These are phyloP conservation scores for Crotophaga sulcirostris DNA, from an alignment of 2,113 vertebrate species.

Conservation along the genomic window DNA sequence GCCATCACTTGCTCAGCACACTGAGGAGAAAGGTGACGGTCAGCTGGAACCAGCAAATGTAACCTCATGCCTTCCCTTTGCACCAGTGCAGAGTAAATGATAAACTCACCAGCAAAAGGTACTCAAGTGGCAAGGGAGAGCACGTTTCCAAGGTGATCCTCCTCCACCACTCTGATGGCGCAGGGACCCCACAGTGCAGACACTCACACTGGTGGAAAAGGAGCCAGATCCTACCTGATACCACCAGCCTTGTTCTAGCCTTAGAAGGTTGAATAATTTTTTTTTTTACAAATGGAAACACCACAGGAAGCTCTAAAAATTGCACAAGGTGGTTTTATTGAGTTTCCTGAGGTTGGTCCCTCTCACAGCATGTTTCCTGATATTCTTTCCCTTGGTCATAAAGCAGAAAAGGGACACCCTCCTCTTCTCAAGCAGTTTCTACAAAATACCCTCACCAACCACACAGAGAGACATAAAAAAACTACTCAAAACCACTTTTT, in stretches of 20 bases:
- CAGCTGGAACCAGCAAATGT: neutral
- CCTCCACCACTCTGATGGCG: neutral
- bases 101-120: neutral
- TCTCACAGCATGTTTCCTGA: neutral
- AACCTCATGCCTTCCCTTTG: neutral
- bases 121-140: neutral
- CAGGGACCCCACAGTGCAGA: neutral
- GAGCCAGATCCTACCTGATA: neutral
- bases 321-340: neutral
- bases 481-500: neutral
- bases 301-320: neutral
- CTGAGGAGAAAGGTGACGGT: neutral
- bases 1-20: rapidly evolving
- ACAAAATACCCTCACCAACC: neutral
- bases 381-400: neutral
- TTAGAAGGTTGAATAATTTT: neutral
- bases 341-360: neutral
- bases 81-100: neutral
- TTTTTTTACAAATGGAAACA: neutral
- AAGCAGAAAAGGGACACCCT: neutral
- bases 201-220: neutral
- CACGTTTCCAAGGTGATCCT: neutral
- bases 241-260: neutral
- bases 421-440: neutral
- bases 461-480: neutral